Base-by-base conservation (phyloP, 2,888 invertebrate genomes). In the Pollenia griseotomentosa region DNA sequence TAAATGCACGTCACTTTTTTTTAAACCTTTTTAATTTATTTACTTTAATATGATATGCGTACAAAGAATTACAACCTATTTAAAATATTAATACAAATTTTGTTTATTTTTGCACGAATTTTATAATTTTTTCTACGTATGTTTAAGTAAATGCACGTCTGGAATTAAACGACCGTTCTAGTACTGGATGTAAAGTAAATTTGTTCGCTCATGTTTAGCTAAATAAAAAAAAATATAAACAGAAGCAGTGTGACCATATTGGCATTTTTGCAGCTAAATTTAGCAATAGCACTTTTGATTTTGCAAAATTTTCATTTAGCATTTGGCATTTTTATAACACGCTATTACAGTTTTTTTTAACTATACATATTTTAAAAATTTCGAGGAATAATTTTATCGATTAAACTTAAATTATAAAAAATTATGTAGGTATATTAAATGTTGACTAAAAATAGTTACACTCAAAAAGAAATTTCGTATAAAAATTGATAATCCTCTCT, bases 121-220 rank as follows among this genome's bases (percentile, higher is more conserved):
- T 42, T 46, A 48, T 19, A 8, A 16, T 12, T 63, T 33, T 78
- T 10, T 59, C 23, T 40, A 11, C 8, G 46, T 68, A 75, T 53
- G 16, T 19, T 46, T 16, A 8, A 55, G 0, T 12, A 19, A 23
- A 11, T 2, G 16, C 14, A 74, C 63, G 42, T 44, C 10, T 53
- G 42, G 10, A 59, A 46, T 63, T 23, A 23, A 83, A 59, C 9
- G 57, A 40, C n/a, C 33, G 23, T 78, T 33, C 23, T 73, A 33
- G 46, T 73, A 73, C 83, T 83, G 78, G 59, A 71, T 65, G n/a
- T 44, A 46, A 75, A 46, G 8, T 19, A 8, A 9, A 7, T 33
- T 46, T 33, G 66, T 48, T 23, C 51, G 23, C n/a, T 63, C 23
- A 51, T 40, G 11, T 51, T 74, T 11, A 16, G 23, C 23, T 51